Percentiles rank a stretch among this genome's conserved stretches.
These are phyloP conservation scores for Enoplolaimus lenunculus DNA, from an alignment of 2,888 invertebrate genomes.

Conservation along the genomic window DNA sequence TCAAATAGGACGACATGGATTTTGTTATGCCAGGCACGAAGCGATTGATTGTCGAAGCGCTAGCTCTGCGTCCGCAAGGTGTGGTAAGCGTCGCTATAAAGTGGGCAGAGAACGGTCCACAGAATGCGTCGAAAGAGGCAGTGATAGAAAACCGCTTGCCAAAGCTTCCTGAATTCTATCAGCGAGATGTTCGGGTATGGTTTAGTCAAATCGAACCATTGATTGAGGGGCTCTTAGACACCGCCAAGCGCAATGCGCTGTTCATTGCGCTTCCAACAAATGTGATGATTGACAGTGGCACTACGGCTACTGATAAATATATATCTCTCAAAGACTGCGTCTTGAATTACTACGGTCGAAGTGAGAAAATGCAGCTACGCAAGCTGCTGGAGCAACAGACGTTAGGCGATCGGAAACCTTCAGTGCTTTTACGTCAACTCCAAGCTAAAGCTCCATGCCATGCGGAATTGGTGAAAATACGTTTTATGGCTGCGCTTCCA, in stretches of 20 bases:
- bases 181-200: neutral
- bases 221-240: neutral
- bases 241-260: neutral
- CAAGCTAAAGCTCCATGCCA: neutral
- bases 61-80: neutral
- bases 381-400: neutral
- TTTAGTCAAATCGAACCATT: neutral
- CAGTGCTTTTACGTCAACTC: neutral
- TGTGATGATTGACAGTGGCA: neutral
- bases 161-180: neutral
- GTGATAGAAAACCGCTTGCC: neutral
- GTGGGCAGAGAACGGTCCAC: neutral
- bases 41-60: neutral
- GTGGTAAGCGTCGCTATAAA: neutral
- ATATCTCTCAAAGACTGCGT: neutral
- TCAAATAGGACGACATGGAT: neutral
- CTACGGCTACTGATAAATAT: neutral
- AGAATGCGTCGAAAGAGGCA: no score
- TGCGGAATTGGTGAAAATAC: neutral
- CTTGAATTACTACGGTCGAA: neutral
- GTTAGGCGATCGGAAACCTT: neutral
- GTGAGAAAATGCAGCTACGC: neutral
- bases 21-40: neutral
- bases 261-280: neutral
- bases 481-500: neutral